These are phyloP conservation scores for Axis porcinus DNA, from an alignment of 2,113 vertebrate species.

Conservation along the genomic window DNA sequence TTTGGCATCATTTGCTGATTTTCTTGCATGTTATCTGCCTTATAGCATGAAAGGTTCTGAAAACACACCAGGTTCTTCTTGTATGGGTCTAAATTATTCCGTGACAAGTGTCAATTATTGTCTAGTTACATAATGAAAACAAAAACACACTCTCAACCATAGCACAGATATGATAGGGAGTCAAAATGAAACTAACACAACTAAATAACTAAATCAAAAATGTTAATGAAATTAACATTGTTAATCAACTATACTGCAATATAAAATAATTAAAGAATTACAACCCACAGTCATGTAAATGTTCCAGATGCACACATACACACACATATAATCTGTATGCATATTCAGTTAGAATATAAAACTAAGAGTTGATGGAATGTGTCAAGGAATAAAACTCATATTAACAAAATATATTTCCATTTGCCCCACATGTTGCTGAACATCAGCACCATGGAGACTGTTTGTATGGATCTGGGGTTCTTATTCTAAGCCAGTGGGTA, in stretches of 20 bases:
- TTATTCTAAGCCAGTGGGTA: background rate
- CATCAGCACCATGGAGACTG: background rate
- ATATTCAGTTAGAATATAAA: background rate
- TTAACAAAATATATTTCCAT: background rate
- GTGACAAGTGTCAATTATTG: background rate
- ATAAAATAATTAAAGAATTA: background rate
- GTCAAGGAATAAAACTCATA: background rate
- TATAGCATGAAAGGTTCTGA: background rate
- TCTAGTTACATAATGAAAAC: background rate
- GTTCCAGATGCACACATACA: background rate
- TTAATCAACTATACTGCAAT: background rate
- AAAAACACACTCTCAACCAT: background rate
- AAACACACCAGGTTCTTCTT: background rate
- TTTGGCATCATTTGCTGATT: background rate
- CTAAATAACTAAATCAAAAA: background rate
- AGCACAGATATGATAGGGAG: background rate
- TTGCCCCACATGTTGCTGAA: background rate
- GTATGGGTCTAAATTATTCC: background rate
- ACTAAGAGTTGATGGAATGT: background rate
- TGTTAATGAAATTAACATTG: background rate
- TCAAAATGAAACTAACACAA: background rate
- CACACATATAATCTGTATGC: accelerated
- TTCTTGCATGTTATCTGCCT: background rate
- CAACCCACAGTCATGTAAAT: background rate
- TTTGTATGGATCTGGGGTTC: accelerated